These are phyloP conservation scores for Acanthosoma haemorrhoidale DNA, from an alignment of 2,888 invertebrate genomes.

Conservation along the genomic window DNA sequence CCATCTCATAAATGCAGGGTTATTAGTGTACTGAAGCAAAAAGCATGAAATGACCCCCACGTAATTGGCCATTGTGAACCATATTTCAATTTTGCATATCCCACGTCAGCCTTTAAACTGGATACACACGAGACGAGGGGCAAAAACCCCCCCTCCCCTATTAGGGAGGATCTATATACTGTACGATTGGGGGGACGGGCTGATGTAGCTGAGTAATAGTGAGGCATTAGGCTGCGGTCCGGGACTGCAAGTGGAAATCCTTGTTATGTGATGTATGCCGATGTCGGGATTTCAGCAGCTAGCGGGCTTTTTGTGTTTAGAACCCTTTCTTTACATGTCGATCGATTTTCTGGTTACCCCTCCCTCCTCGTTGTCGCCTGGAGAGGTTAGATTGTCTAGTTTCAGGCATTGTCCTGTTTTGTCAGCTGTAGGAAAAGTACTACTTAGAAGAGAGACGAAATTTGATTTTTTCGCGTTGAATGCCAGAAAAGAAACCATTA, in stretches of 20 bases:
- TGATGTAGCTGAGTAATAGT: background rate
- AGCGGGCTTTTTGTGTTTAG: background rate
- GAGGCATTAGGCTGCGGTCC: background rate
- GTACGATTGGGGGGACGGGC: background rate
- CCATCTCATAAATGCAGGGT: background rate
- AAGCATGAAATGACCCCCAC: conserved; percentile 1
- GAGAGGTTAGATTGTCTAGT: background rate
- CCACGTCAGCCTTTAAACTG: conserved; percentile 4
- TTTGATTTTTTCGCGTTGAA: too few relatives aligned
- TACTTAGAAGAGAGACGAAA: too few relatives aligned
- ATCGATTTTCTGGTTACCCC: background rate
- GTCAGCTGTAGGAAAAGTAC: too few relatives aligned
- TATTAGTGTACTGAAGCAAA: background rate
- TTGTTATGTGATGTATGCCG: conserved; percentile 12
- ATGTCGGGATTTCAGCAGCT: background rate
- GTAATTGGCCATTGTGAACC: conserved; percentile 13
- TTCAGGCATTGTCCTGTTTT: too few relatives aligned
- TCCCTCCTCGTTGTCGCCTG: background rate
- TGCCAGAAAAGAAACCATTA: too few relatives aligned
- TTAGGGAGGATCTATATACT: background rate
- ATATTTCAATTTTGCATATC: conserved; percentile 14
- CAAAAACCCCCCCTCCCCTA: conserved; percentile 4
- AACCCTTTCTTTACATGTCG: background rate
- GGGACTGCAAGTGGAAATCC: conserved; percentile 9
- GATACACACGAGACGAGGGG: background rate